Evolutionary conservation across 35 echinoderm and acorn worm genomes (phyloP), one percentile per base, ranked within the genome.

Genomic region (Holothuria glaberrima): DNA sequence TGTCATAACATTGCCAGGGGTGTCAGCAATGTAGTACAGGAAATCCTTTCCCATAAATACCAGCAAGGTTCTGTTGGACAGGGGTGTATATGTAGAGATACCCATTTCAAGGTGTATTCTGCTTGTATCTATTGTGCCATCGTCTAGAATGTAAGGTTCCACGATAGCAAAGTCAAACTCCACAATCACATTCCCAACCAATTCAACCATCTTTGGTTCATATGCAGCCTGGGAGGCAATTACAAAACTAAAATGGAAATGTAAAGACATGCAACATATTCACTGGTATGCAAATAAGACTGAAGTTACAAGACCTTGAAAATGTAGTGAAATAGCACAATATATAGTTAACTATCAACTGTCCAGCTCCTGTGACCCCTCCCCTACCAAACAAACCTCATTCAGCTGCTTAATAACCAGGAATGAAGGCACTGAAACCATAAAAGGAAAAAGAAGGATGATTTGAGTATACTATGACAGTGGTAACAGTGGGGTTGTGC

Each of bases 91-190:
- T 1, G 93, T 94, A 41, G 82, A 87, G 41, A 94, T 86, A 3
- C 93, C 89, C 58, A 94, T 79, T 29, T 76, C 66, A 1, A 94
- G 69, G 30, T 87, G 70, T 18, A 75, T 68, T 12, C 71, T 27
- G 13, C 76, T 34, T 20, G 85, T 56, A 69, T 91, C 84, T 24
- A 59, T 33, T 6, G 34, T 88, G 9, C 89, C 93, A 80, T 94
- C 93, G 4, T 45, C 71, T 6, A 35, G 28, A 21, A 88, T 58
- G 21, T 76, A 72, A 5, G 93, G 89, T 35, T 91, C 72, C 32
- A 94, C 89, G 57, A 94, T 91, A 21, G 89, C 93, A 59, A 91
- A 91, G 83, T 94, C 89, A 91, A 94, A 94, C 18, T 87, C 68
- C 14, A 85, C 82, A 12, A 79, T 50, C 7, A 90, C 67, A 34